Evolutionary conservation across 2,888 invertebrate genomes (phyloP).

Genomic region (Pristionchus fissidentatus): DNA sequence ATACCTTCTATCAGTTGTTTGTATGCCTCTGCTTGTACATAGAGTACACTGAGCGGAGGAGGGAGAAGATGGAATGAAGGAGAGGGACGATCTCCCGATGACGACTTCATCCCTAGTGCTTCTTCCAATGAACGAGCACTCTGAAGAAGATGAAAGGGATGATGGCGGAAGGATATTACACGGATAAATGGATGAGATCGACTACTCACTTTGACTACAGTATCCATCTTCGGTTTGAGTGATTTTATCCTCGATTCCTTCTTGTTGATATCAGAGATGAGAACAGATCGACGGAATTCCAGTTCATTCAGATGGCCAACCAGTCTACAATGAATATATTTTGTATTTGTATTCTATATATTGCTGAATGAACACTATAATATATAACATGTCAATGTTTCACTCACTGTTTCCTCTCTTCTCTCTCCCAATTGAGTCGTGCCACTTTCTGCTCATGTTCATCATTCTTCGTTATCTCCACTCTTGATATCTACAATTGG

Average conservation of each 20-base stretch:
- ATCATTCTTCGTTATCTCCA: constrained; percentile 46
- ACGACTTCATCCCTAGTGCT: constrained; percentile 54
- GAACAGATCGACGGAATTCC: constrained; percentile 64
- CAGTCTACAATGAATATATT: constrained; percentile 53
- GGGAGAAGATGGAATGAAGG: constrained; percentile 55
- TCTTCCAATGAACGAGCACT: constrained; percentile 58
- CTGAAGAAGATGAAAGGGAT: constrained; percentile 44
- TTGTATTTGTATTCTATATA: too few species aligned
- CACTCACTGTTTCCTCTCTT: constrained; percentile 61
- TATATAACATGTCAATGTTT: too few species aligned
- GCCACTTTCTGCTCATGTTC: constrained; percentile 65
- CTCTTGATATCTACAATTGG: constrained; percentile 9
- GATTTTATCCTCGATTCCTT: constrained; percentile 64
- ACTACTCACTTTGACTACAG: constrained; percentile 29
- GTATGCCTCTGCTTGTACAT: constrained; percentile 59
- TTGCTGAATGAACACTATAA: too few species aligned
- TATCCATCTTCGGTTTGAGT: constrained; percentile 52
- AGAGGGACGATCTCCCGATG: constrained; percentile 47
- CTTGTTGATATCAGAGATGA: constrained; percentile 65
- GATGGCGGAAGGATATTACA: not conserved
- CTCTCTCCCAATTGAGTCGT: constrained; percentile 62
- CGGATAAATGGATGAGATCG: not conserved
- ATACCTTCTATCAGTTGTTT: constrained; percentile 58
- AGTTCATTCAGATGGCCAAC: constrained; percentile 60
- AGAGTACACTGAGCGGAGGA: constrained; percentile 53